Evolutionary conservation across 2,888 invertebrate genomes (phyloP).

Genomic region (Digitonthophagus gazella): DNA sequence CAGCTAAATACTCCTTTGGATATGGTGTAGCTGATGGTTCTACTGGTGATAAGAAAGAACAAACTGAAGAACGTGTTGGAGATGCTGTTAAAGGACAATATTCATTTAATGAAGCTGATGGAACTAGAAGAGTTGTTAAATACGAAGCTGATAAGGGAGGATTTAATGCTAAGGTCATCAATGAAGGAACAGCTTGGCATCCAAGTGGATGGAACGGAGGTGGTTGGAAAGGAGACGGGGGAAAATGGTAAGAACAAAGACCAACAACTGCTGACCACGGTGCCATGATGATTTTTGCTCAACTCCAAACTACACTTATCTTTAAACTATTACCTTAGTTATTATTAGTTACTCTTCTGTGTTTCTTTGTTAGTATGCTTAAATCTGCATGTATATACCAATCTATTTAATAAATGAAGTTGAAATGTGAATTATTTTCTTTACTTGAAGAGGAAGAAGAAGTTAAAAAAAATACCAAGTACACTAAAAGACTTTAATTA

Average conservation of each 20-base stretch:
- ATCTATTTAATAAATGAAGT: neutral
- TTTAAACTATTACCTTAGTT: neutral
- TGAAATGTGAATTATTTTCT: neutral
- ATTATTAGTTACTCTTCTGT: neutral
- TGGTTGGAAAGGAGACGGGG: conserved; percentile 4
- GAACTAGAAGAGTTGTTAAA: conserved; percentile 47
- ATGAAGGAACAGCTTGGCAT: conserved; percentile 18
- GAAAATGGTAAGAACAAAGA: conserved; percentile 2
- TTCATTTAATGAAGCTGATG: conserved; percentile 50
- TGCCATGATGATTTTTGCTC: conserved; percentile 1
- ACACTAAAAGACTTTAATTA: too few relatives aligned
- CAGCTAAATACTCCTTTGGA: conserved; percentile 49
- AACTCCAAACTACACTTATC: too few relatives aligned
- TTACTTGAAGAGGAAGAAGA: too few relatives aligned
- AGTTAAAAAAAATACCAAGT: too few relatives aligned
- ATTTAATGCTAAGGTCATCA: conserved; percentile 43
- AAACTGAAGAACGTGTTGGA: conserved; percentile 49
- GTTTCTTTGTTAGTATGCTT: too few relatives aligned
- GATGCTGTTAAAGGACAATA: conserved; percentile 49
- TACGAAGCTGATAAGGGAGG: conserved; percentile 50
- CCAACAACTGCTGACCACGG: neutral
- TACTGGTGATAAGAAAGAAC: conserved; percentile 51
- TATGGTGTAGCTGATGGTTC: conserved; percentile 50
- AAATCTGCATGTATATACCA: neutral
- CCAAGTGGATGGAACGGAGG: conserved; percentile 12